phyloP scores from a whole-genome alignment of 1,140 invertebrate genomes.

The Chymomyza costata region DNA sequence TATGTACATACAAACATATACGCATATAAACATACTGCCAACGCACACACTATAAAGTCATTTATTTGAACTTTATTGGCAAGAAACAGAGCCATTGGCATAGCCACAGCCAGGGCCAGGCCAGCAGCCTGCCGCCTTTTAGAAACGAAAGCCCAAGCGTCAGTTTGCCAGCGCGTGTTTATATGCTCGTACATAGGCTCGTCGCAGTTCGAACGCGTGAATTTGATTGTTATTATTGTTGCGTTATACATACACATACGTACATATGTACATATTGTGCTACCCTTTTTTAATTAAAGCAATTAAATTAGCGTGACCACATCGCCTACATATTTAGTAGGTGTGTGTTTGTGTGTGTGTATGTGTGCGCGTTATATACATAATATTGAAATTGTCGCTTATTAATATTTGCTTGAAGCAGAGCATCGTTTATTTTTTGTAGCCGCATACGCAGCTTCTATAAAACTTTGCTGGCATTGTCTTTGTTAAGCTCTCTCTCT shows the following conservation, averaged over 20 bases:
- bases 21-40: constrained; percentile 18
- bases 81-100: no score
- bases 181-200: no score
- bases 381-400: constrained; percentile 23
- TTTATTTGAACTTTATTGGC: constrained; percentile 36
- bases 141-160: no score
- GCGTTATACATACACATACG: constrained; percentile 11
- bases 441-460: no score
- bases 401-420: constrained; percentile 20
- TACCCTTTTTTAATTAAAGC: constrained; percentile 36
- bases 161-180: constrained; percentile 10
- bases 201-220: constrained; percentile 11
- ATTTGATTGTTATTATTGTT: constrained; percentile 22
- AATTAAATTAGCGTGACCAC: constrained; percentile 20
- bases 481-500: background rate
- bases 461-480: no score
- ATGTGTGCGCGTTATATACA: no score
- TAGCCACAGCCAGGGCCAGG: constrained; percentile 2
- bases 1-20: constrained; percentile 20
- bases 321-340: background rate
- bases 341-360: no score
- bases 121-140: no score
- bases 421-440: no score
- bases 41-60: constrained; percentile 31
- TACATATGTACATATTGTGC: constrained; percentile 1